Evolutionary conservation across 92 coral and sea anemone genomes (phyloP), one percentile per base, ranked within the genome.

Genomic region (Parazoanthus darwini): DNA sequence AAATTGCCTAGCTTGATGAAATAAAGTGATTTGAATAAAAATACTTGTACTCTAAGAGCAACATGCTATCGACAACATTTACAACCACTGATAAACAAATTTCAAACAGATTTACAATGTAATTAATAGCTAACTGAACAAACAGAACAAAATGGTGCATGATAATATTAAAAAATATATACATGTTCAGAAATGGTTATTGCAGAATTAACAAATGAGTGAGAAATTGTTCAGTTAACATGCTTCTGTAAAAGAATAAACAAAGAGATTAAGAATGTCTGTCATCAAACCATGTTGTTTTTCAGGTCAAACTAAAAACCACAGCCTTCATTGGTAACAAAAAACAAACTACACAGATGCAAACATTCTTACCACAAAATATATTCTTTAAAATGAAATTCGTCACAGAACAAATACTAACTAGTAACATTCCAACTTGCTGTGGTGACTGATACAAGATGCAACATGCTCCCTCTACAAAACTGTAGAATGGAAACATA

Each of bases 291-390:
- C 67, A 46, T 79, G 82, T 79, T 79, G 35, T 79, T 46, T 58
- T 79, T 50, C 66, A 79, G 67, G n/a, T 79, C 10, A 79, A 77
- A 77, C n/a, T 3, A 38, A 75, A 29, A 75, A 77, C 81, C 81
- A 77, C 81, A 77, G 15, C 37, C 82, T 58, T 58, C 82, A 13
- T 5, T 13, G 66, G 63, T 79, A 23, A 79, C n/a, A 77, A 42
- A 77, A 36, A 5, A 77, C 44, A 22, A 77, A 58, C 11, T 5
- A 77, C 39, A 43, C 33, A 23, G 38, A 79, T 4, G 22, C 33
- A 48, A 18, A 79, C 81, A 78, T 44, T 16, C 82, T 26, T 46
- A 22, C 33, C 82, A 79, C 20, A 29, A 78, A 8, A 78, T 6
- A 46, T 9, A 3, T 63, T 25, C 39, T 26, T 39, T 16, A 79